A percentile compares a stretch with the other conserved stretches of the same genome.
These are phyloP conservation scores for Girardia tigrina DNA, from an alignment of 2,888 invertebrate species.

Conservation along the genomic window DNA sequence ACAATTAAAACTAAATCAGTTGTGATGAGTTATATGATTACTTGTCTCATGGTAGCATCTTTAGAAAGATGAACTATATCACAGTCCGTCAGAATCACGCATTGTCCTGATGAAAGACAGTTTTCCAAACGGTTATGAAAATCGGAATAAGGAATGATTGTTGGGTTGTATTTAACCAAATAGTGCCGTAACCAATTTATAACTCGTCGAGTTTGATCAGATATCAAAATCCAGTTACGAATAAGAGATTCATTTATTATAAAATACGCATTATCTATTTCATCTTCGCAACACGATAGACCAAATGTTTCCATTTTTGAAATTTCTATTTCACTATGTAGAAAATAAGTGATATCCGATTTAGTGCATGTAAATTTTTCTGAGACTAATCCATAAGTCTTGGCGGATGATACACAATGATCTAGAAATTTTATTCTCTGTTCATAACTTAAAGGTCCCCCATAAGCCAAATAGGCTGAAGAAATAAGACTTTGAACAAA, in stretches of 20 bases:
- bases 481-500: constrained; percentile 48
- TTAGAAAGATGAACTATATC: constrained; percentile 42
- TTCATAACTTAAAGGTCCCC: constrained; percentile 45
- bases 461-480: constrained; percentile 48
- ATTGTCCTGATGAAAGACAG: constrained; percentile 47
- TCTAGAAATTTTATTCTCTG: constrained; percentile 40
- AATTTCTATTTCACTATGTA: constrained; percentile 41
- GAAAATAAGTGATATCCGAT: constrained; percentile 29
- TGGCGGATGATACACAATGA: constrained; percentile 24
- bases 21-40: background rate
- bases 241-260: constrained; percentile 46
- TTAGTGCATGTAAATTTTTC: background rate
- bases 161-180: constrained; percentile 41
- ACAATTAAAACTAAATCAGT: constrained; percentile 39
- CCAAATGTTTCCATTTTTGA: constrained; percentile 43
- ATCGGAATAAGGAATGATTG: constrained; percentile 46
- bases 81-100: constrained; percentile 47
- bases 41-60: constrained; percentile 40
- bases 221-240: constrained; percentile 48
- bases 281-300: constrained; percentile 44
- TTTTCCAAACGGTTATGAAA: constrained; percentile 48
- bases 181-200: constrained; percentile 45
- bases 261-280: constrained; percentile 48
- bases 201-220: constrained; percentile 46
- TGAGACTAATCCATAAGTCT: background rate